Evolutionary conservation across 2,113 vertebrate species (phyloP).

Genomic region (Psilopogon haemacephalus): DNA sequence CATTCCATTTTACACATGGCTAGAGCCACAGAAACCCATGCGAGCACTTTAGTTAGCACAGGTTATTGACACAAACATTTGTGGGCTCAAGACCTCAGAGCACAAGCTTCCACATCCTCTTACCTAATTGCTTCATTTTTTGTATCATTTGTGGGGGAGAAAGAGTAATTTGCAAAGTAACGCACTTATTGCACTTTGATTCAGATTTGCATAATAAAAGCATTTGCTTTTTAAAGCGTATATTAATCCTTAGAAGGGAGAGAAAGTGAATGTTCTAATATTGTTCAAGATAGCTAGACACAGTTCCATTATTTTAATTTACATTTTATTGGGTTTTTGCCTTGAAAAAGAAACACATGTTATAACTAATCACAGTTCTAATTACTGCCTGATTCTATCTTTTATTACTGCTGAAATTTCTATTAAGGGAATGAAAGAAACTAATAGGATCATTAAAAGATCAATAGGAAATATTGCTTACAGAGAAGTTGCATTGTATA

Average conservation of each 20-base stretch:
- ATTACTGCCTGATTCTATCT: constrained; percentile 55
- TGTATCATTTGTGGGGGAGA: not conserved
- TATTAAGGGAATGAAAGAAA: constrained; percentile 63
- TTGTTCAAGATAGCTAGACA: constrained; percentile 52
- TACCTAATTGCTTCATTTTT: not conserved
- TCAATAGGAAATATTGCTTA: constrained; percentile 65
- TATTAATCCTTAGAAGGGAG: constrained; percentile 35
- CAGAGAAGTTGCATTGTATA: constrained; percentile 30
- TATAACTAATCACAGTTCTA: constrained; percentile 61
- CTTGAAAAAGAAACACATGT: constrained; percentile 53
- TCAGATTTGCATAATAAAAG: constrained; percentile 61
- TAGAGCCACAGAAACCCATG: not conserved
- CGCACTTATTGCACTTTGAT: constrained; percentile 16
- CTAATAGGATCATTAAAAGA: constrained; percentile 61
- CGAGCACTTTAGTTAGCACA: not conserved
- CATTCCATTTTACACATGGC: not conserved
- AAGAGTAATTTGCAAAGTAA: constrained; percentile 46
- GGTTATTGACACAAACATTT: not conserved
- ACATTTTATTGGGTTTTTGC: constrained; percentile 52
- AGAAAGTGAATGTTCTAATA: constrained; percentile 25
- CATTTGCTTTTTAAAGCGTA: constrained; percentile 36
- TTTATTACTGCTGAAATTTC: constrained; percentile 69
- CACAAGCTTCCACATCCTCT: not conserved
- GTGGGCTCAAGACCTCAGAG: not conserved
- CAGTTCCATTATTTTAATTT: constrained; percentile 59